A percentile compares a stretch with the other conserved stretches of the same genome.
Evolutionary conservation across 1,140 invertebrate genomes (phyloP).

Genomic region (Drepana arcuata): DNA sequence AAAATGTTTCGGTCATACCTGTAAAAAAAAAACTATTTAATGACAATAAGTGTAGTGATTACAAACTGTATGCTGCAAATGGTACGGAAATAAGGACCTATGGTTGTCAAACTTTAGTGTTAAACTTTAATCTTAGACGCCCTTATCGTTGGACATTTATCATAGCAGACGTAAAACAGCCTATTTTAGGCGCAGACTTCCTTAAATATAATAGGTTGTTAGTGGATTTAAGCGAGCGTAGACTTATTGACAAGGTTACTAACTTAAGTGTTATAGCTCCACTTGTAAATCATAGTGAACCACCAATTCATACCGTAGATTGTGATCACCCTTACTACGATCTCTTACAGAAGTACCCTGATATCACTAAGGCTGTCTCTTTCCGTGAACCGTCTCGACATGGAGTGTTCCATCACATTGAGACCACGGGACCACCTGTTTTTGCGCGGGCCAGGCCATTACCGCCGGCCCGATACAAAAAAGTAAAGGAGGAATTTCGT

Average conservation of each 20-base stretch:
- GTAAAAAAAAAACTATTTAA: not conserved
- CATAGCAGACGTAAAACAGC: constrained; percentile 33
- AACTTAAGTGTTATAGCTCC: constrained; percentile 1
- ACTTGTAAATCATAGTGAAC: not conserved
- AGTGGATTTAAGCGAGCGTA: constrained; percentile 28
- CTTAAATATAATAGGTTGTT: constrained; percentile 33
- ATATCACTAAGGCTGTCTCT: constrained; percentile 24
- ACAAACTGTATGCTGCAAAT: constrained; percentile 21
- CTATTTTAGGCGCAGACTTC: constrained; percentile 55
- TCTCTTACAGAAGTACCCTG: constrained; percentile 18
- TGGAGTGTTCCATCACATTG: constrained; percentile 19
- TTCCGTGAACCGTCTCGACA: constrained; percentile 2
- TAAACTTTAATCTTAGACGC: constrained; percentile 29
- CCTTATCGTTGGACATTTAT: constrained; percentile 41
- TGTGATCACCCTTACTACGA: constrained; percentile 8
- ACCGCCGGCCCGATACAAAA: constrained; percentile 32
- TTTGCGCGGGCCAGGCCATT: constrained; percentile 33
- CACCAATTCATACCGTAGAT: constrained; percentile 7
- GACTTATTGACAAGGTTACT: constrained; percentile 28
- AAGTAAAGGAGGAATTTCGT: constrained; percentile 39
- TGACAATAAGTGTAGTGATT: constrained; percentile 1
- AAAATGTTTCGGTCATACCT: not conserved
- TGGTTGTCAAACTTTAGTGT: constrained; percentile 18
- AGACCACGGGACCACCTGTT: constrained; percentile 41
- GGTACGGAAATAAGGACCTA: constrained; percentile 34